phyloP scores from a whole-genome alignment of 2,113 vertebrate genomes.

The Notechis scutatus region DNA sequence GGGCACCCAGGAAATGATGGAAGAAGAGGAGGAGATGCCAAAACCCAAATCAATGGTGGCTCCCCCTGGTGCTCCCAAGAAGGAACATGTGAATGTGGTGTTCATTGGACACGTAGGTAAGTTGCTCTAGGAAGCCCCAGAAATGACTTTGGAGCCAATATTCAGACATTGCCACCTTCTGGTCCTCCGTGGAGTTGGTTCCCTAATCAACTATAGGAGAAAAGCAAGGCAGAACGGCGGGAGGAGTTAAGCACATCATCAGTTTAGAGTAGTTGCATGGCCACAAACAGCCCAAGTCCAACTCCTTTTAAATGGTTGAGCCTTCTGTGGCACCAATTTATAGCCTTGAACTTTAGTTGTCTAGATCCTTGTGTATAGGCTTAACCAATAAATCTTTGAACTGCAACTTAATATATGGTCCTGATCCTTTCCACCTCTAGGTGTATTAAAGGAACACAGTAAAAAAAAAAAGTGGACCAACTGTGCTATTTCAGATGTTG shows the following conservation, averaged over 20 bases:
- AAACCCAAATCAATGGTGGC: conserved; percentile 83
- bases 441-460: neutral
- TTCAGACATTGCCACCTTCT: neutral
- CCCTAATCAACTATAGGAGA: too few species aligned
- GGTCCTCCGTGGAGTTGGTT: neutral
- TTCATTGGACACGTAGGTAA: conserved; percentile 97
- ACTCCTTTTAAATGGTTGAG: neutral
- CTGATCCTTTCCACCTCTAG: neutral
- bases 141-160: neutral
- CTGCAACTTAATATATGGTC: neutral
- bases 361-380: neutral
- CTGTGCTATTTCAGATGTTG: neutral
- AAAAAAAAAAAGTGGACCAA: neutral
- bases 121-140: conserved; percentile 39
- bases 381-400: neutral
- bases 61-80: conserved; percentile 89
- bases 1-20: conserved; percentile 78
- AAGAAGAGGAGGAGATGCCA: conserved; percentile 93
- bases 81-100: conserved; percentile 97
- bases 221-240: neutral
- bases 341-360: neutral
- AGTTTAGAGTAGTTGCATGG: neutral
- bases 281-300: neutral
- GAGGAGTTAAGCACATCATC: neutral
- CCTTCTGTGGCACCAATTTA: neutral